Percentiles rank a stretch among this genome's conserved stretches.
Evolutionary conservation across 1,140 invertebrate genomes (phyloP).

Genomic region (Drosophila serrata): DNA sequence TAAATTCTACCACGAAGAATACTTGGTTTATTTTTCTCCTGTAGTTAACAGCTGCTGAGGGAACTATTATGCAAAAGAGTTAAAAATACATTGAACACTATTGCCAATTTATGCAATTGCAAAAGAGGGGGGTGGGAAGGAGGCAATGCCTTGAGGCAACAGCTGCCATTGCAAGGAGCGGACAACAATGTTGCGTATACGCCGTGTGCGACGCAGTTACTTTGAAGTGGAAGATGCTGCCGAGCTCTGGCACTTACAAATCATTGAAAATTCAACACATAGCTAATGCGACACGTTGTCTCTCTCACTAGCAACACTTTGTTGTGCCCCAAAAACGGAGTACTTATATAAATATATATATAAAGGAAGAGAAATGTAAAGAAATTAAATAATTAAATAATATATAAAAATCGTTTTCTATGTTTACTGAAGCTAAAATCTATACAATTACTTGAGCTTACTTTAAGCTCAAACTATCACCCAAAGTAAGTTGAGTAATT

Average conservation of each 20-base stretch:
- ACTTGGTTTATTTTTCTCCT: neutral
- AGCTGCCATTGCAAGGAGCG: constrained; percentile 34
- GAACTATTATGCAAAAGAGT: constrained; percentile 62
- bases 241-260: constrained; percentile 68
- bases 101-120: constrained; percentile 65
- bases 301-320: constrained; percentile 54
- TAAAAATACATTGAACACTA: constrained; percentile 63
- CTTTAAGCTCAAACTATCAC: neutral
- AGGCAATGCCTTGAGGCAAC: constrained; percentile 29
- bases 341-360: constrained; percentile 7
- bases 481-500: neutral
- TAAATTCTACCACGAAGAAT: constrained; percentile 6
- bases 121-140: constrained; percentile 16
- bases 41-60: constrained; percentile 15
- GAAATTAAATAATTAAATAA: neutral
- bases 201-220: constrained; percentile 43
- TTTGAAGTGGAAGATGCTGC: constrained; percentile 54
- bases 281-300: constrained; percentile 78
- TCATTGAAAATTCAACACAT: constrained; percentile 83
- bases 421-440: neutral
- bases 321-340: constrained; percentile 41
- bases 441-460: neutral
- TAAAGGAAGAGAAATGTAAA: neutral
- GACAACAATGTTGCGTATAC: constrained; percentile 59
- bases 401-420: neutral